Evolutionary conservation across 2,797 vertebrate species (phyloP).

Genomic region (Eulemur coronatus): DNA sequence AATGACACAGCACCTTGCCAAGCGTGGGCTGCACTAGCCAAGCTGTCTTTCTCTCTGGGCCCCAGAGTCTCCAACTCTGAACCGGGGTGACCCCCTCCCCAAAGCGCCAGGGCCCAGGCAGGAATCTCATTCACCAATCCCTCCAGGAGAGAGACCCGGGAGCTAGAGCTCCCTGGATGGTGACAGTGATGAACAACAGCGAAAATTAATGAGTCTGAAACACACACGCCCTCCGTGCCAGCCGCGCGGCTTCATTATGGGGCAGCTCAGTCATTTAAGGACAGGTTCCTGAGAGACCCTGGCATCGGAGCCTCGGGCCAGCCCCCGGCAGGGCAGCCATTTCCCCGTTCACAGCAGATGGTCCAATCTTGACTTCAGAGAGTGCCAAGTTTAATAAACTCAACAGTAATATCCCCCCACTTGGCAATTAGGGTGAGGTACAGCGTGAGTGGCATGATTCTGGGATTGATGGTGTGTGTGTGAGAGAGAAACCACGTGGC

Average conservation of each 20-base stretch:
- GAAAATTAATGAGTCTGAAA: constrained; percentile 11
- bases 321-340: background rate
- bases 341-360: background rate
- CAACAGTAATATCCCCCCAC: background rate
- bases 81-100: accelerated
- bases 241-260: accelerated
- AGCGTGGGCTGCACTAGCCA: background rate
- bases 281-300: background rate
- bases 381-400: background rate
- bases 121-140: background rate
- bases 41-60: background rate
- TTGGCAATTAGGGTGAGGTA: background rate
- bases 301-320: background rate
- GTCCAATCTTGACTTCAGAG: background rate
- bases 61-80: background rate
- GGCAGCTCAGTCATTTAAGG: background rate
- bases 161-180: background rate
- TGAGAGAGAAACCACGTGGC: background rate
- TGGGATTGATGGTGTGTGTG: background rate
- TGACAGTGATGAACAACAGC: background rate
- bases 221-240: accelerated
- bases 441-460: background rate
- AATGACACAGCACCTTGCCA: background rate
- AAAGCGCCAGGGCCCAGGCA: background rate
- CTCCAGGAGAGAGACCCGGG: background rate